Evolutionary conservation across 2,888 invertebrate genomes (phyloP), one percentile per base, ranked within the genome.

Genomic region (Nebria salina): DNA sequence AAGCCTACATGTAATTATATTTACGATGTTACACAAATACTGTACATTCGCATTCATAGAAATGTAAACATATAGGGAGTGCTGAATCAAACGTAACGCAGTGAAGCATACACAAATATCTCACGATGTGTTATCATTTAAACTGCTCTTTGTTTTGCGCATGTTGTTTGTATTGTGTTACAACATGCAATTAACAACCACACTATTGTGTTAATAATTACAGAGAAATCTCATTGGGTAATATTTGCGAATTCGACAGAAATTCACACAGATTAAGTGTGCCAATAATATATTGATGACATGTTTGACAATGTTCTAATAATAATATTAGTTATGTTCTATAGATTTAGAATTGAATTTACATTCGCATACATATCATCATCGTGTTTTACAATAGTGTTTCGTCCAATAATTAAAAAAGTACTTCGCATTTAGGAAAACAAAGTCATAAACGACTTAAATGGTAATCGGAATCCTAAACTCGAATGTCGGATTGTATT

Each of bases 91-190:
- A 54, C 54, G 54, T 8, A 54, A 54, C 54, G 54, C 54, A 54
- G 54, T 54, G 54, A 54, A 54, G 54, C 54, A 54, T 54, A 54
- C 54, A 54, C 54, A 54, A 54, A 54, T 54, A 54, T 54, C 54
- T 54, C 54, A 54, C 54, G 54, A 54, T 54, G 54, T 54, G 54
- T 54, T 54, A 54, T 54, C 54, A 54, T 54, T 54, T 54, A 54
- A 54, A 54, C 54, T 54, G 54, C 54, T 54, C 54, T 54, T 54
- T 54, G 54, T 54, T 54, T 54, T 13, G 54, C 54, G 54, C 54
- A 54, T 54, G 54, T 54, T 54, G 54, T 54, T 54, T 54, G 54
- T 54, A 54, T 54, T 54, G 54, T 54, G 54, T 54, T 54, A 54
- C 54, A 54, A 54, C 54, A 54, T 54, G 54, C 8, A 54, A 54